Evolutionary conservation across 2,113 vertebrate genomes (phyloP), one percentile per base, ranked within the genome.

Genomic region (Arvicanthis niloticus): DNA sequence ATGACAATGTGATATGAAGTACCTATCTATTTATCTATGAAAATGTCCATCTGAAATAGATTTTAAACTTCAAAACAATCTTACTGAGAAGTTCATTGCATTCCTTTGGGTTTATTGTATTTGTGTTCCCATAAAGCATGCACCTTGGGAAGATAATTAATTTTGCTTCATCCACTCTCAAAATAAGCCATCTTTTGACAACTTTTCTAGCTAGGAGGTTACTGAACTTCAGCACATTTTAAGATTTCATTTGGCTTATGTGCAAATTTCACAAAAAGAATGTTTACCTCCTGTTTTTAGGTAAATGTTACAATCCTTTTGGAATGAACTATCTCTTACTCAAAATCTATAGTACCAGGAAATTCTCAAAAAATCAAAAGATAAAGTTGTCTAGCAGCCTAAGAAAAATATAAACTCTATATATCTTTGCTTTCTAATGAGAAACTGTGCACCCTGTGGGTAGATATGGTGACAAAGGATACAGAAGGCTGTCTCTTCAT

Each of bases 261-360:
- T 88, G 2, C 40, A 85, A 75, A 48, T 77, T 24, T 88, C 19
- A 58, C n/a, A 84, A 85, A 85, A 85, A 34, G 0, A 4, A 58
- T 40, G 96, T 97, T 75, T 53, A 86, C 21, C 77, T 85, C 29
- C 88, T 91, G 7, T 4, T 75, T 48, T 22, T 10, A 82, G 94
- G 48, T 67, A 45, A 85, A 89, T 91, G 45, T 95, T 81, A 88
- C 7, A 94, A 68, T 84, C 84, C 9, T 56, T 37, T 88, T n/a
- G 22, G 26, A 91, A 86, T 76, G 12, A 96, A 65, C 87, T 87
- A 75, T 60, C 89, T 94, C 45, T 96, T 58, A 62, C 48, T 60
- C 26, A 7, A 60, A 92, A 89, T 91, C 26, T 84, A 40, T 0
- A 51, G 2, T 56, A 12, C 1, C 24, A 91, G 12, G 7, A 94